These are phyloP conservation scores for Leptobrachium ailaonicum DNA, from an alignment of 2,113 vertebrate genomes.

Conservation along the genomic window DNA sequence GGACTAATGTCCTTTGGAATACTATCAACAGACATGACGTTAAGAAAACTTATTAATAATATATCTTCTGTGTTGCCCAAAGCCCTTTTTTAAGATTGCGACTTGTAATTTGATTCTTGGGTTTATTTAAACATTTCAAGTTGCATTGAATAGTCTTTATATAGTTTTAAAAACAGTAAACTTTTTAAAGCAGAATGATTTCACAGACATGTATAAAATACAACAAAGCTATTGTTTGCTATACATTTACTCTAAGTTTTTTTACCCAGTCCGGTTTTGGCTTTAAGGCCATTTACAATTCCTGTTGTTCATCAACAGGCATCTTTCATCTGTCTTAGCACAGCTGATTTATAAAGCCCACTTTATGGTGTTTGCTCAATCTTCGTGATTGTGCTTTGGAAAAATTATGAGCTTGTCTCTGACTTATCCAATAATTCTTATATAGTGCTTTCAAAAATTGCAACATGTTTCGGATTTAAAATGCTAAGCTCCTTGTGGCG, in stretches of 20 bases:
- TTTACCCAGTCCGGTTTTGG: slow-evolving; percentile 28
- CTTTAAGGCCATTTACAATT: slow-evolving; percentile 48
- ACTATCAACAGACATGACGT: too few relatives aligned
- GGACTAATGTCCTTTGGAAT: too few relatives aligned
- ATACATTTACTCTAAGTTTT: slow-evolving; percentile 18
- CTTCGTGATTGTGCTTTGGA: slow-evolving; percentile 47
- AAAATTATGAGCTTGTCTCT: slow-evolving; percentile 50
- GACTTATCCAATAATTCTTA: slow-evolving; percentile 51
- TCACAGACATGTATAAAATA: slow-evolving; percentile 8
- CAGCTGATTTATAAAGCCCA: slow-evolving; percentile 48
- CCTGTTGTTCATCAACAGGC: slow-evolving; percentile 34
- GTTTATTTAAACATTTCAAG: too few relatives aligned
- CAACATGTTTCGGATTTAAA: slow-evolving; percentile 48
- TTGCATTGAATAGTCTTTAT: too few relatives aligned
- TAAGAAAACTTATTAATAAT: too few relatives aligned
- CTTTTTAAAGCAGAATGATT: slow-evolving; percentile 4
- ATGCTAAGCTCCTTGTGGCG: slow-evolving; percentile 44
- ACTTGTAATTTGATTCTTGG: too few relatives aligned
- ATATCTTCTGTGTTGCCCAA: too few relatives aligned
- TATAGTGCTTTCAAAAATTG: slow-evolving; percentile 49
- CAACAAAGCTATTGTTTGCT: slow-evolving; percentile 35
- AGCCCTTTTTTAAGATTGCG: too few relatives aligned
- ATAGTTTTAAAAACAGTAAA: too few relatives aligned
- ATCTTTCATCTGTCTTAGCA: slow-evolving; percentile 48
- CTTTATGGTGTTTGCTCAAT: slow-evolving; percentile 49